Evolutionary conservation across 2,888 invertebrate genomes (phyloP), one percentile per base, ranked within the genome.

Genomic region (Alentia gelatinosa): DNA sequence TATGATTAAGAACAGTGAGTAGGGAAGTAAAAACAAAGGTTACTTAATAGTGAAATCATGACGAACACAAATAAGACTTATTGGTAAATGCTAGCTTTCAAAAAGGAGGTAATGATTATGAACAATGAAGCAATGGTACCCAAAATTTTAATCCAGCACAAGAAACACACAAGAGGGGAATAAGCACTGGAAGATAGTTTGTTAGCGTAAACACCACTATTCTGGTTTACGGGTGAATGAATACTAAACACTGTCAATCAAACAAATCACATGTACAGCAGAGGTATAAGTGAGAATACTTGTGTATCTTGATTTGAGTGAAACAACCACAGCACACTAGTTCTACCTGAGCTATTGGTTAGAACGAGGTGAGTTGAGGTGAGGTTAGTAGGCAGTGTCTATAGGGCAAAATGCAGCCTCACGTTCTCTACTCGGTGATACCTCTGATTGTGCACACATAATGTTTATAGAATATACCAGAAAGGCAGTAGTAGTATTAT

Each of bases 221-320:
- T 56, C 56, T 56, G 56, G 19, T 4, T n/a, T 56, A 56, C 23
- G 56, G 56, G 56, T 56, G 56, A 56, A 56, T 56, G 56, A 56
- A 56, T 56, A n/a, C 19, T 19, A 56, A 4, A n/a, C 56, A 56
- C 56, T 56, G 23, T 56, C n/a, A 56, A 56, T 56, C 56, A 56
- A 56, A 56, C 56, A 56, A 56, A n/a, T 56, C 56, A 56, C 56
- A 56, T n/a, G n/a, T n/a, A 56, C n/a, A 56, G 56, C 56, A 56
- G 56, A 56, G 56, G 1, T 56, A n/a, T 56, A 19, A 56, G 56
- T 56, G 56, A n/a, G 56, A n/a, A n/a, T 56, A 56, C 56, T 9
- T 19, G 19, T 56, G 56, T 56, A n/a, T 19, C 1, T 56, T 56
- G 56, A 56, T 3, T 56, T n/a, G 1, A 56, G 56, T 56, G 56